Percentiles rank a stretch among this genome's conserved stretches.
phyloP scores from a whole-genome alignment of 2,888 invertebrate species.

The Diplolepis rosae region DNA sequence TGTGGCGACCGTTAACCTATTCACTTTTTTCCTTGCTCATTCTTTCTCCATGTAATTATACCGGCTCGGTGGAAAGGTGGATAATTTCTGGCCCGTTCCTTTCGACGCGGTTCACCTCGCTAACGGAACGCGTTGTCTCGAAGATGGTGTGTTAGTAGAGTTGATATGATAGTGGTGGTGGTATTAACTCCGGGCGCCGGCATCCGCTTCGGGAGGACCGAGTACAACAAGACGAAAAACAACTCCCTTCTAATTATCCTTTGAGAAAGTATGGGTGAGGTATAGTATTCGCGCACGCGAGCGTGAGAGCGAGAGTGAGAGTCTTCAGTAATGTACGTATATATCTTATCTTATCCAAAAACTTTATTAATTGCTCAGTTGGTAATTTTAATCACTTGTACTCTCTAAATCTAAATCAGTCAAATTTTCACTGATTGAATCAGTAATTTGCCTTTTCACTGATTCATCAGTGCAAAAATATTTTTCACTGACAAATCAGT shows the following conservation, averaged over 20 bases:
- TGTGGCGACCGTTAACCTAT: conserved; percentile 23
- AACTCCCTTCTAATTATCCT: conserved; percentile 47
- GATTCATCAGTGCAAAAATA: no score
- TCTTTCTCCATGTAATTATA: conserved; percentile 22
- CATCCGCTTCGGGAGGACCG: conserved; percentile 38
- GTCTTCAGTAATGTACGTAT: no score
- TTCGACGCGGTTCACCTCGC: conserved; percentile 9
- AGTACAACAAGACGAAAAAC: conserved; percentile 25
- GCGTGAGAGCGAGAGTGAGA: background rate
- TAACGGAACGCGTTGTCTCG: conserved; percentile 9
- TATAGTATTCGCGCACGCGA: conserved; percentile 3
- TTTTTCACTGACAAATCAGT: no score
- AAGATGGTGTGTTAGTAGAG: background rate
- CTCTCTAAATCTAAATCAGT: no score
- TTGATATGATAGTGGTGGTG: background rate
- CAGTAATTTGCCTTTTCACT: no score
- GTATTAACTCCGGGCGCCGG: conserved; percentile 45
- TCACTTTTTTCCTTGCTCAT: conserved; percentile 5
- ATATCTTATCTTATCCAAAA: no score
- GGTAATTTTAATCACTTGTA: no score
- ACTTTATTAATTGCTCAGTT: no score
- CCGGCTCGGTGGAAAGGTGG: conserved; percentile 13
- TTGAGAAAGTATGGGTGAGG: background rate
- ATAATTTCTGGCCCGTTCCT: conserved; percentile 22
- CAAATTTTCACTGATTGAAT: no score